phyloP scores from a whole-genome alignment of 2,113 vertebrate species.

The Scomber japonicus region DNA sequence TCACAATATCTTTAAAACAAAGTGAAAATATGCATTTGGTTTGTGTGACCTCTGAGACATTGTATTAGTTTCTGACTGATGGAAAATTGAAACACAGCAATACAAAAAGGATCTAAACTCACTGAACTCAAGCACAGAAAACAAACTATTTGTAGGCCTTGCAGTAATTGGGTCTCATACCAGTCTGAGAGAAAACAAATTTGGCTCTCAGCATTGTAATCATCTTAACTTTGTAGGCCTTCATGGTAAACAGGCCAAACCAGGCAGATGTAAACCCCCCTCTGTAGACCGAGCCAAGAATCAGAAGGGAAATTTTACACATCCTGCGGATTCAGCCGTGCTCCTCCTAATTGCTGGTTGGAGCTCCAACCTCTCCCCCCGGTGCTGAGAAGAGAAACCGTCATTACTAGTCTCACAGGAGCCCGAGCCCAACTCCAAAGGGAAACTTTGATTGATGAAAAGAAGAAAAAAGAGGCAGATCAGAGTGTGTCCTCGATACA shows the following conservation, averaged over 20 bases:
- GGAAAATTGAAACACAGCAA: constrained; percentile 12
- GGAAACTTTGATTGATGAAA: constrained; percentile 84
- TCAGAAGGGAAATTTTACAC: constrained; percentile 79
- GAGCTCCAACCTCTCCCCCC: constrained; percentile 85
- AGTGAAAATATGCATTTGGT: constrained; percentile 8
- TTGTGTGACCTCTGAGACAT: constrained; percentile 26
- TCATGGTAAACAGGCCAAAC: constrained; percentile 66
- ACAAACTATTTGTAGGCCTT: constrained; percentile 33
- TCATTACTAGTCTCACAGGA: constrained; percentile 84
- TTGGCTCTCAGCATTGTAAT: constrained; percentile 73
- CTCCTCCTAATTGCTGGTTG: constrained; percentile 83
- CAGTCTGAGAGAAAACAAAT: constrained; percentile 56
- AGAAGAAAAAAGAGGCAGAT: constrained; percentile 70
- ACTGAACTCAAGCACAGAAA: constrained; percentile 40
- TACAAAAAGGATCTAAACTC: constrained; percentile 25
- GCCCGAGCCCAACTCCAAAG: constrained; percentile 75
- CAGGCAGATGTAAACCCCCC: constrained; percentile 61
- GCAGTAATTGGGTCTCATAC: constrained; percentile 52
- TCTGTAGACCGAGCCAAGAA: constrained; percentile 63
- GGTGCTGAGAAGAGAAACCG: constrained; percentile 81
- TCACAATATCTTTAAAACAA: constrained; percentile 19
- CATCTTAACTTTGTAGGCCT: constrained; percentile 67
- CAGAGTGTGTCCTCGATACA: constrained; percentile 82
- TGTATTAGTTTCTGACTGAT: constrained; percentile 14
- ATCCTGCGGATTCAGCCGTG: constrained; percentile 76